Conservation (phyloP, 2,797 vertebrate genomes). For the Mallotus villosus region DNA sequence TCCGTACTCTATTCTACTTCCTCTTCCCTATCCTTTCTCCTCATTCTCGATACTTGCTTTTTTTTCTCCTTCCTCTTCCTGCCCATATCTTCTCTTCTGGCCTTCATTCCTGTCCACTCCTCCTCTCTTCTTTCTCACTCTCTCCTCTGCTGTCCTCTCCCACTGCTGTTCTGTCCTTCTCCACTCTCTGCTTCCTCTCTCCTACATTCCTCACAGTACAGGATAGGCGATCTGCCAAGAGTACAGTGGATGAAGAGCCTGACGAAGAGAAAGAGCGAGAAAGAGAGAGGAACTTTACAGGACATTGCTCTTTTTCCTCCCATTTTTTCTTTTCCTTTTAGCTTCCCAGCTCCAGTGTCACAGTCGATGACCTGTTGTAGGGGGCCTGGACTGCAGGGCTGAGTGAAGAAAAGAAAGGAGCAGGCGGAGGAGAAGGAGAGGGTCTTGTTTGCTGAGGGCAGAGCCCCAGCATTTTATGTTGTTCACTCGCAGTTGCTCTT, state of each 20-base stretch:
- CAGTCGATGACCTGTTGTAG: slow-evolving; percentile 69
- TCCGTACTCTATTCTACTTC: too few species aligned
- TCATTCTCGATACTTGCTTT: too few species aligned
- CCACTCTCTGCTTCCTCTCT: background rate
- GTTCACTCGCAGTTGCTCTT: slow-evolving; percentile 61
- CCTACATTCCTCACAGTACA: slow-evolving; percentile 55
- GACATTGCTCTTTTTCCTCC: slow-evolving; percentile 35
- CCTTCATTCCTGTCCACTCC: background rate
- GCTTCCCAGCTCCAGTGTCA: slow-evolving; percentile 45
- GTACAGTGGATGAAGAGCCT: slow-evolving; percentile 62
- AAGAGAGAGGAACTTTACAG: slow-evolving; percentile 34
- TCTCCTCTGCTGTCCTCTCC: too few species aligned
- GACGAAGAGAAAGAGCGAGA: slow-evolving; percentile 25
- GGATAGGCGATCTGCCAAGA: slow-evolving; percentile 66
- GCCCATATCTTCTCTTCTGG: background rate
- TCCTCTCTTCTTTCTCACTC: background rate
- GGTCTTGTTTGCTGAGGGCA: slow-evolving; percentile 19
- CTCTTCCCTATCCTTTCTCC: too few species aligned
- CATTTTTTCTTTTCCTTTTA: slow-evolving; percentile 13
- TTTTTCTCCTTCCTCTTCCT: too few species aligned
- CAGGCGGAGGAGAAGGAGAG: slow-evolving; percentile 20
- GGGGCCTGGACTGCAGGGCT: slow-evolving; percentile 61
- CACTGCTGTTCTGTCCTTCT: background rate
- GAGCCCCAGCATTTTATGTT: slow-evolving; percentile 66
- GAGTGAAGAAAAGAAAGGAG: slow-evolving; percentile 46